Evolutionary conservation across 2,113 vertebrate genomes (phyloP).

Genomic region (Illadopsis cleaveri): DNA sequence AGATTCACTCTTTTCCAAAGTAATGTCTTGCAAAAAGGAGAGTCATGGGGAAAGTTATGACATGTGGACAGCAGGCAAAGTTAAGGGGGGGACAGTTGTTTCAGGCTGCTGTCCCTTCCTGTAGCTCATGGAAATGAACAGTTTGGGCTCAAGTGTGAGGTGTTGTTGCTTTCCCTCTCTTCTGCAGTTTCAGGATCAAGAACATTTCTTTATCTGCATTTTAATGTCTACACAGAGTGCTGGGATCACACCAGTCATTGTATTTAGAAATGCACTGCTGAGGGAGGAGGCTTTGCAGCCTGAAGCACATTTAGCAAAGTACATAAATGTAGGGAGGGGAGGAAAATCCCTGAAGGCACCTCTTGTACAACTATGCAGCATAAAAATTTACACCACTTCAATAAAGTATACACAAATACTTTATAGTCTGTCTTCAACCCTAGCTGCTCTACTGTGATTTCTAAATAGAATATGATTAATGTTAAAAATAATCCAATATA

Average conservation of each 20-base stretch:
- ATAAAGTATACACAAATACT: not conserved
- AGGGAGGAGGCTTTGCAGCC: not conserved
- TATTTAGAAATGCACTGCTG: not conserved
- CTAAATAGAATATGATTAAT: conserved; percentile 47
- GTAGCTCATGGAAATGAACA: not conserved
- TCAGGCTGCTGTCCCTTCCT: not conserved
- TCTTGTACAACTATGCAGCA: not conserved
- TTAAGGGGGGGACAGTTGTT: not conserved
- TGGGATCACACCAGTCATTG: rapidly evolving
- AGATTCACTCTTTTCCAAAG: not conserved
- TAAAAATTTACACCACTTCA: not conserved
- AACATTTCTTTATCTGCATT: not conserved
- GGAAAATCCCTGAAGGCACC: not conserved
- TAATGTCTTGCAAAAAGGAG: not conserved
- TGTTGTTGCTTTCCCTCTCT: not conserved
- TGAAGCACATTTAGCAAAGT: not conserved
- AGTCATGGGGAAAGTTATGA: not conserved
- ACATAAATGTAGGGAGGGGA: not conserved
- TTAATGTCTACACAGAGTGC: not conserved
- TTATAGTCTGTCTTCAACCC: not conserved
- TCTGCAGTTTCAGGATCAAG: not conserved
- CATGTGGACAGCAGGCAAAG: not conserved
- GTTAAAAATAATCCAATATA: conserved; percentile 53
- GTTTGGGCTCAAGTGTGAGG: not conserved
- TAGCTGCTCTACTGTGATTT: not conserved